These are phyloP conservation scores for Galemys pyrenaicus DNA, from an alignment of 2,113 vertebrate genomes.

Conservation along the genomic window DNA sequence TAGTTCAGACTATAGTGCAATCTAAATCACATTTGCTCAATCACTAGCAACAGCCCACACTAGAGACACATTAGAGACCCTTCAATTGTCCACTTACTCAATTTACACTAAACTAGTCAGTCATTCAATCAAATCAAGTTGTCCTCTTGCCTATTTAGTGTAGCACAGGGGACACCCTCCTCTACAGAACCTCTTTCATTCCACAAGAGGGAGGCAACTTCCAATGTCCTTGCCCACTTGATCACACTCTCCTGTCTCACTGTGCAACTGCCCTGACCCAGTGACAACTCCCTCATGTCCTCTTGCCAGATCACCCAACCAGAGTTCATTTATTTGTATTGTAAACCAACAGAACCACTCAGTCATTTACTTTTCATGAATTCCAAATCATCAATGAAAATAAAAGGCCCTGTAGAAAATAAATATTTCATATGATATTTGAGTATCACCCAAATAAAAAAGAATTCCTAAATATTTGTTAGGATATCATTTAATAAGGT, in stretches of 20 bases:
- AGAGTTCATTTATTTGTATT: not conserved
- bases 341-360: not conserved
- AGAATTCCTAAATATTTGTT: too few relatives aligned
- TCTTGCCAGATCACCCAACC: not conserved
- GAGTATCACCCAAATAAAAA: not conserved
- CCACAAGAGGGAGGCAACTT: not conserved
- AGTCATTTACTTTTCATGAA: conserved; percentile 6
- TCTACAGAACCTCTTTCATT: not conserved
- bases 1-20: not conserved
- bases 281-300: too few relatives aligned
- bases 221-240: rapidly evolving
- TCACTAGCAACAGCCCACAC: not conserved
- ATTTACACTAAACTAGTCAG: not conserved
- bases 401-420: not conserved
- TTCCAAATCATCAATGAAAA: not conserved
- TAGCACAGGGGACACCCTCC: not conserved
- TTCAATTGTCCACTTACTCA: not conserved
- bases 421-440: conserved; percentile 3
- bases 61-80: not conserved
- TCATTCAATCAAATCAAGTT: not conserved
- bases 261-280: not conserved
- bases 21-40: not conserved
- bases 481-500: too few relatives aligned
- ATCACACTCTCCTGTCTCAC: not conserved
- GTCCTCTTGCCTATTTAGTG: not conserved